These are phyloP conservation scores for Lepidotrigona ventralis DNA, from an alignment of 1,140 invertebrate genomes.

Conservation along the genomic window DNA sequence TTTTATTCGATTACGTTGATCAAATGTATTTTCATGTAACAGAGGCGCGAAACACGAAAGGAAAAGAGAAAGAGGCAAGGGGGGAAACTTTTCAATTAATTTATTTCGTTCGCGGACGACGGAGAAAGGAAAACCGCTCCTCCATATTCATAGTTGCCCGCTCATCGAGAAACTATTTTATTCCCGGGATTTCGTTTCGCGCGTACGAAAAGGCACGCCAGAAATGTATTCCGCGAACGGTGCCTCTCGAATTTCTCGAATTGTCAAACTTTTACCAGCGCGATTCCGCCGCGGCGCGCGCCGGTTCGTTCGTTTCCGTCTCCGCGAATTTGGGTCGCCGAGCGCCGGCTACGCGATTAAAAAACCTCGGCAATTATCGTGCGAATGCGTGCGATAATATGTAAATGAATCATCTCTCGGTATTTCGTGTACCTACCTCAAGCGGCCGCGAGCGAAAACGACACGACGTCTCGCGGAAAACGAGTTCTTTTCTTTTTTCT, in stretches of 20 bases:
- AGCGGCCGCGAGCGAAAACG: background rate
- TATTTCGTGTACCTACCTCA: background rate
- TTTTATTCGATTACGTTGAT: background rate
- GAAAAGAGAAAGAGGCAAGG: background rate
- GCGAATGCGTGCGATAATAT: slow-evolving; percentile 27
- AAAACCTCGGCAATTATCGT: slow-evolving; percentile 32
- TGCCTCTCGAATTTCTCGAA: slow-evolving; percentile 41
- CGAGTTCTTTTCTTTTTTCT: background rate
- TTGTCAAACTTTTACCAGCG: slow-evolving; percentile 47
- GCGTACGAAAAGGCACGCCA: slow-evolving; percentile 29
- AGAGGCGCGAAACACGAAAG: background rate
- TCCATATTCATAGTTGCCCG: slow-evolving; percentile 15
- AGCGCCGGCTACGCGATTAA: background rate
- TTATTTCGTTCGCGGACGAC: slow-evolving; percentile 8
- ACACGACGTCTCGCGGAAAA: background rate
- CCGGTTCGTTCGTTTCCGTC: slow-evolving; percentile 1
- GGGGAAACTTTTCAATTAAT: slow-evolving; percentile 38
- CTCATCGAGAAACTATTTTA: slow-evolving; percentile 46
- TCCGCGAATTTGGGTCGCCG: slow-evolving; percentile 27
- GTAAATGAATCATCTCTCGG: slow-evolving; percentile 9
- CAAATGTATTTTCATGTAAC: background rate
- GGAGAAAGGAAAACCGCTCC: background rate
- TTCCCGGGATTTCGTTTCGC: slow-evolving; percentile 35
- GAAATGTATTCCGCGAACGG: slow-evolving; percentile 22
- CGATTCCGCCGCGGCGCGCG: background rate